These are phyloP conservation scores for Eupeodes luniger DNA, from an alignment of 2,888 invertebrate species.

Conservation along the genomic window DNA sequence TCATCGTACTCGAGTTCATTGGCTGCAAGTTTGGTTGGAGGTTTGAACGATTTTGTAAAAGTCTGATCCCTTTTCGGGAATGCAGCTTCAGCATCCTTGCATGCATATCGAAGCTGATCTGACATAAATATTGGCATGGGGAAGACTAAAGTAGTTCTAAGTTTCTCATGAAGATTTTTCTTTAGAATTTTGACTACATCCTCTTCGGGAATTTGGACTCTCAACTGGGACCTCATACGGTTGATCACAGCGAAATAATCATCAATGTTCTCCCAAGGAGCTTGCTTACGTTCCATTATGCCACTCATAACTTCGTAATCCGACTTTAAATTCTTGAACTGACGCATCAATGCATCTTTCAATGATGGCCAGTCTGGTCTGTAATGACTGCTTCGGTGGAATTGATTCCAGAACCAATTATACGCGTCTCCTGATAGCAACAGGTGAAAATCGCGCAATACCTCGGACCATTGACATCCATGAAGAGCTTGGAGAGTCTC, in stretches of 20 bases:
- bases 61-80: neutral
- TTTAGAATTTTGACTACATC: neutral
- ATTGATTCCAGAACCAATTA: neutral
- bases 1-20: conserved; percentile 7
- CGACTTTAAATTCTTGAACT: neutral
- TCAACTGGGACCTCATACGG: neutral
- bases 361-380: neutral
- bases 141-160: neutral
- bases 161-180: neutral
- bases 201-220: neutral
- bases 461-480: neutral
- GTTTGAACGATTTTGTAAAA: neutral
- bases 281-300: neutral
- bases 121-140: neutral
- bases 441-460: neutral
- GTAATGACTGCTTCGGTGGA: neutral
- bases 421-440: neutral
- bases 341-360: neutral
- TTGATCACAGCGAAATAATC: neutral
- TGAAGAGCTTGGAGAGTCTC: neutral
- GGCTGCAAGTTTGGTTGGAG: neutral
- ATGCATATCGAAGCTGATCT: neutral
- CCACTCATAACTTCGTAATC: neutral
- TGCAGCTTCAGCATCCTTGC: neutral
- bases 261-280: neutral